Evolutionary conservation across 2,797 vertebrate species (phyloP), one percentile per base, ranked within the genome.

Genomic region (Megaceryle alcyon): DNA sequence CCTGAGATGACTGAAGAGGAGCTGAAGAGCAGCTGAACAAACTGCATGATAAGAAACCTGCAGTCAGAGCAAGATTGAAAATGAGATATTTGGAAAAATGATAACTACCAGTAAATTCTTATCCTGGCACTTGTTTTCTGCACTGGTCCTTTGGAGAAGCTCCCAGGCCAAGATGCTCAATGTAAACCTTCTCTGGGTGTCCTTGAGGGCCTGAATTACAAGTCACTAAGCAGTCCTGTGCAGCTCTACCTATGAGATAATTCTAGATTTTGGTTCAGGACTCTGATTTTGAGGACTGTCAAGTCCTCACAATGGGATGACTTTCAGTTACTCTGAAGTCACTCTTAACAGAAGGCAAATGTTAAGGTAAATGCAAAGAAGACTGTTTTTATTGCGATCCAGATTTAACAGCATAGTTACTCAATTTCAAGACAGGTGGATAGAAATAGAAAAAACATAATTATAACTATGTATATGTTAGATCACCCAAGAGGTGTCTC

Each of bases 381-480:
- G 66, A 64, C 23, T 60, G 73, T 43, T 86, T 95, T 92, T 86
- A 88, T 79, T 92, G 56, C 78, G 89, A 85, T 93, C 83, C 84
- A 96, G 93, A 94, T 94, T 96, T 96, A 96, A 89, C 90, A 89
- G 68, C 64, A 82, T 77, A 94, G 84, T 96, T 97, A 92, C 90
- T 96, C 92, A 85, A 96, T 97, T 93, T 96, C 88, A 91, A 95
- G 93, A 87, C 92, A 97, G 95, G 96, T 96, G 84, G 93, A 96
- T 92, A 92, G 94, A 96, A 97, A 96, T 96, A 97, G 96, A 95
- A 93, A 96, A 96, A 90, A 77, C 90, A 71, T 94, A 93, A 96
- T 93, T 96, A 90, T 92, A 94, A 73, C 83, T 97, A 96, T 96
- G 92, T 97, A 85, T 95, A 97, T 91, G 96, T 97, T 96, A 95